Conservation (phyloP, 2,888 invertebrate species). For the Mylabris sibirica region DNA sequence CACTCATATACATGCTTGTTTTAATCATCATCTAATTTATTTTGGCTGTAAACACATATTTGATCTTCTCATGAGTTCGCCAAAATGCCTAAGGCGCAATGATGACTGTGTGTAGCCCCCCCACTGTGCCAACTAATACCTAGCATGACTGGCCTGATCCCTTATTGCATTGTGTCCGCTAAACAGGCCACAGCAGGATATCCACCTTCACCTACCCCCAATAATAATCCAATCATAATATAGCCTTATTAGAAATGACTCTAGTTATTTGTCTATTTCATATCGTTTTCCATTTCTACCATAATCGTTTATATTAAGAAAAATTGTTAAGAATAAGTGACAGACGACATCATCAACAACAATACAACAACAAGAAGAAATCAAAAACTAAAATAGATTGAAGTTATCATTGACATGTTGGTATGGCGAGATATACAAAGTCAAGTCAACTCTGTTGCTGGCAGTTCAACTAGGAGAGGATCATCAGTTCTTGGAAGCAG, state of each 20-base stretch:
- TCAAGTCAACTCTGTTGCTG: slow-evolving; percentile 13
- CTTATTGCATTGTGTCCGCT: slow-evolving; percentile 58
- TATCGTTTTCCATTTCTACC: neutral
- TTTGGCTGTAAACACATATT: neutral
- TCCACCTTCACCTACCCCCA: slow-evolving; percentile 51
- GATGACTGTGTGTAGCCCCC: slow-evolving; percentile 58
- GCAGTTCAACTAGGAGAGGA: slow-evolving; percentile 14
- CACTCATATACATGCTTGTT: neutral
- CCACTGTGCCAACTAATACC: slow-evolving; percentile 57
- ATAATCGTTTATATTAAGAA: neutral
- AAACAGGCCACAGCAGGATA: slow-evolving; percentile 57
- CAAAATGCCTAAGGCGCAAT: slow-evolving; percentile 42
- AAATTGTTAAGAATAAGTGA: neutral
- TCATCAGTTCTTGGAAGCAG: slow-evolving; percentile 47
- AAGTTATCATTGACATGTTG: slow-evolving; percentile 12
- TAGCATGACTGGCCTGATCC: slow-evolving; percentile 59
- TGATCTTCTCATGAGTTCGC: slow-evolving; percentile 46
- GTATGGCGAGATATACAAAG: slow-evolving; percentile 19
- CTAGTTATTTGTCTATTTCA: slow-evolving; percentile 31
- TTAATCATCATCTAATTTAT: neutral
- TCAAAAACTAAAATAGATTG: neutral
- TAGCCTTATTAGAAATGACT: slow-evolving; percentile 42
- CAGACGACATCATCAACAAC: slow-evolving; percentile 15
- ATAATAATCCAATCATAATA: slow-evolving; percentile 53
- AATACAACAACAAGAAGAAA: neutral